Evolutionary conservation across 2,797 vertebrate species (phyloP), one percentile per base, ranked within the genome.

Genomic region (Poecilia velifera): DNA sequence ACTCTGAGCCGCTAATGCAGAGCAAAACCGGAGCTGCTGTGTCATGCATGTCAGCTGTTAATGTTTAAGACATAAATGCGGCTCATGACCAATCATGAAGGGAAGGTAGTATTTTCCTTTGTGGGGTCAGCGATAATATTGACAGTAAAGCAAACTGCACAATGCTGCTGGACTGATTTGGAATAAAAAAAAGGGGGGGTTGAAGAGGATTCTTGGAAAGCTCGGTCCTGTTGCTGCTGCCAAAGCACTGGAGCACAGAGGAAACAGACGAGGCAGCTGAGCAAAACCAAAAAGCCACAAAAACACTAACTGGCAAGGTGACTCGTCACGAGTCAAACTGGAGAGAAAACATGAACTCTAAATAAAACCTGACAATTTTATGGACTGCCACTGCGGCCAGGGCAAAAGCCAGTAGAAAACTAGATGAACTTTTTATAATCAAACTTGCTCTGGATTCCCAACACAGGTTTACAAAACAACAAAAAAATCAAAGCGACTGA

Each of bases 201-300:
- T 84, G 87, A 72, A 70, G 77, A 86, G 85, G 76, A 86, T 84
- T 86, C 74, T 81, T 81, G 87, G 89, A 88, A 66, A 82, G 86
- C 82, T 90, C 74, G 82, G 82, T 73, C 46, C 72, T 43, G 75
- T 79, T 55, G 59, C 74, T 81, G 82, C 88, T 76, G 86, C 88
- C 89, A 87, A 87, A 79, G 80, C 92, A 80, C 59, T 79, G 87
- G 87, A 90, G 92, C 91, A 84, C 84, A 76, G 7, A 89, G 76
- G 82, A 86, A 93, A 86, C 82, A 77, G 83, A 79, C 43, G 28
- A 88, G 85, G 88, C 92, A 93, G 91, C 93, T 91, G 90, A 94
- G 89, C 89, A 94, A 93, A 94, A 87, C 73, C 78, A 80, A 77
- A 76, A 73, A 88, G 84, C 73, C 75, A 79, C 78, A 77, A 66